A percentile compares a stretch with the other conserved stretches of the same genome.
phyloP scores from a whole-genome alignment of 2,888 invertebrate species.

The Pammene fasciana region DNA sequence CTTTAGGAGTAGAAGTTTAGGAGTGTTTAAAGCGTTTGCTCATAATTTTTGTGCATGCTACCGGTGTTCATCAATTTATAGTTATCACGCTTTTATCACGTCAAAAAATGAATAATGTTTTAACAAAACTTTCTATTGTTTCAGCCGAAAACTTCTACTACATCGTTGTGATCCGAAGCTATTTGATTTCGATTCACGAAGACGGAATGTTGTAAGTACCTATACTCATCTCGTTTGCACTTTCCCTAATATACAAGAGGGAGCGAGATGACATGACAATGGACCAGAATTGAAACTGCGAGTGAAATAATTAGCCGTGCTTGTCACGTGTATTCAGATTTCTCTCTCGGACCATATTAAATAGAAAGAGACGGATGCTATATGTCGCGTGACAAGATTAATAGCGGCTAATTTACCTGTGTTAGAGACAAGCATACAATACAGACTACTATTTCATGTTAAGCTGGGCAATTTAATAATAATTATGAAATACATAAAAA shows the following conservation, averaged over 20 bases:
- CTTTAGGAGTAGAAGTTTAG: too few relatives aligned
- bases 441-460: too few relatives aligned
- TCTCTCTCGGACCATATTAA: conserved; percentile 10
- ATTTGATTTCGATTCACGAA: conserved; percentile 75
- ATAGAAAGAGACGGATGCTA: background rate
- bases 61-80: too few relatives aligned
- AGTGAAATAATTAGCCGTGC: conserved; percentile 1
- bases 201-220: conserved; percentile 73
- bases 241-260: background rate
- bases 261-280: conserved; percentile 12
- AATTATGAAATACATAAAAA: too few relatives aligned
- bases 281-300: conserved; percentile 35
- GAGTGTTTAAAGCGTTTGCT: too few relatives aligned
- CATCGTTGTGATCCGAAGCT: conserved; percentile 75
- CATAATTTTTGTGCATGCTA: too few relatives aligned
- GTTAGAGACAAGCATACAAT: too few relatives aligned
- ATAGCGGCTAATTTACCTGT: too few relatives aligned
- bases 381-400: background rate
- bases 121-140: conserved; percentile 45
- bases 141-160: conserved; percentile 77
- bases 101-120: too few relatives aligned
- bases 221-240: conserved; percentile 23
- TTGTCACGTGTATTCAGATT: background rate
- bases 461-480: too few relatives aligned
- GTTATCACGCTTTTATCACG: too few relatives aligned